Evolutionary conservation across 2,797 vertebrate species (phyloP).

Genomic region (Pithecia hirsuta): DNA sequence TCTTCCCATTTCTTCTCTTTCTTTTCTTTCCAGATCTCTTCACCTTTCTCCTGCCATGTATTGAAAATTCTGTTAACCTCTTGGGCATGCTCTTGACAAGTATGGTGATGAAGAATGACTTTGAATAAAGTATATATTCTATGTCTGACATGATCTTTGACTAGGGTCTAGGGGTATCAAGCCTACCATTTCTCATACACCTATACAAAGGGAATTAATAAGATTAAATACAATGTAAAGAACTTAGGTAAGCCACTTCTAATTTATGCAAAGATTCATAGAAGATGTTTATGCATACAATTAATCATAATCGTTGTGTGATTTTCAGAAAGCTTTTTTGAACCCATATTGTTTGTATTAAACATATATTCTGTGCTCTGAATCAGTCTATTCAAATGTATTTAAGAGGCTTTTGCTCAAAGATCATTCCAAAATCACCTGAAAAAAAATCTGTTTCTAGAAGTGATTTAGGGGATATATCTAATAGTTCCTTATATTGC

Average conservation of each 20-base stretch:
- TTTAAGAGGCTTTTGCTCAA: neutral
- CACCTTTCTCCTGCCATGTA: neutral
- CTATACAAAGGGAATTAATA: neutral
- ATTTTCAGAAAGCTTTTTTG: neutral
- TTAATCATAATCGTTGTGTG: neutral
- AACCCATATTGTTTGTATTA: neutral
- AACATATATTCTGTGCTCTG: neutral
- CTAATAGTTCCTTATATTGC: neutral
- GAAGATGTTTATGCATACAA: neutral
- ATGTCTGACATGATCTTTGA: neutral
- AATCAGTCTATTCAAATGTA: neutral
- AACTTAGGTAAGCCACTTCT: neutral
- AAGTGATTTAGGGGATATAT: neutral
- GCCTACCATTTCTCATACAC: neutral
- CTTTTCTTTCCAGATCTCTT: neutral
- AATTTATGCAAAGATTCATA: neutral
- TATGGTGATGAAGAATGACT: neutral
- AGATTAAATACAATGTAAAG: neutral
- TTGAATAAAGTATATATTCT: neutral
- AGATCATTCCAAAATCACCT: neutral
- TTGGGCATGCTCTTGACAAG: neutral
- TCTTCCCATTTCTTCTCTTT: neutral
- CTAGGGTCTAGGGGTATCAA: neutral
- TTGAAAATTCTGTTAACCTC: neutral
- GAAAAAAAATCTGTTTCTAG: neutral